A percentile compares a stretch with the other conserved stretches of the same genome.
Conservation (phyloP, 2,888 invertebrate genomes). For the Caradrina clavipalpis region DNA sequence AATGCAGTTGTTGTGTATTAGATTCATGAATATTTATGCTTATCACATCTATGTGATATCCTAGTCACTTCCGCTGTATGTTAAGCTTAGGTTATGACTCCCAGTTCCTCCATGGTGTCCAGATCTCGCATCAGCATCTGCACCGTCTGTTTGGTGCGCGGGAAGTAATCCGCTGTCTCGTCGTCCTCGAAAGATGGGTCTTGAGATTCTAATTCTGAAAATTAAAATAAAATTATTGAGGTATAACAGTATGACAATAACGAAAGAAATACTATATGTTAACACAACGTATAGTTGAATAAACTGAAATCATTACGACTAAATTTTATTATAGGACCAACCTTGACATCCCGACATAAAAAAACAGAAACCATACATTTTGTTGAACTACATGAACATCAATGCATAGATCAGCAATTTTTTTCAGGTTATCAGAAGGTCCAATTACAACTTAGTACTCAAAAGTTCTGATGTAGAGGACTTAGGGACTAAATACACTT, state of each 20-base stretch:
- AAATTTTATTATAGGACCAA: too few species aligned
- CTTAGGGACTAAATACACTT: too few species aligned
- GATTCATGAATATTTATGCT: slow-evolving; percentile 18
- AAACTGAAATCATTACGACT: too few species aligned
- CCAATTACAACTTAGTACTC: too few species aligned
- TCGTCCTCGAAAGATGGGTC: slow-evolving; percentile 92
- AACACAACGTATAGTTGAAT: too few species aligned
- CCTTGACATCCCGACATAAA: too few species aligned
- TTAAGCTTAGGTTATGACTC: slow-evolving; percentile 86
- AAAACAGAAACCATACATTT: too few species aligned
- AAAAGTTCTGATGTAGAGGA: not conserved
- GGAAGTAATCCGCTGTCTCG: slow-evolving; percentile 91
- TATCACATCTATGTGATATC: slow-evolving; percentile 37
- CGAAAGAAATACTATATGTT: not conserved
- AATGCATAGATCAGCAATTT: too few species aligned
- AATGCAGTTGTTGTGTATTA: too few species aligned
- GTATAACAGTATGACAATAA: not conserved
- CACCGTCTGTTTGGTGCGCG: slow-evolving; percentile 93
- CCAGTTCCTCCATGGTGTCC: slow-evolving; percentile 92
- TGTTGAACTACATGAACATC: too few species aligned
- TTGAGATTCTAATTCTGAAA: slow-evolving; percentile 91
- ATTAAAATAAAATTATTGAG: not conserved
- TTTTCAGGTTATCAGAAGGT: too few species aligned
- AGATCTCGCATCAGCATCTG: slow-evolving; percentile 94
- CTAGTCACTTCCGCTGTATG: slow-evolving; percentile 5